These are phyloP conservation scores for Oceanodroma tethys DNA, from an alignment of 2,113 vertebrate species.

Conservation along the genomic window DNA sequence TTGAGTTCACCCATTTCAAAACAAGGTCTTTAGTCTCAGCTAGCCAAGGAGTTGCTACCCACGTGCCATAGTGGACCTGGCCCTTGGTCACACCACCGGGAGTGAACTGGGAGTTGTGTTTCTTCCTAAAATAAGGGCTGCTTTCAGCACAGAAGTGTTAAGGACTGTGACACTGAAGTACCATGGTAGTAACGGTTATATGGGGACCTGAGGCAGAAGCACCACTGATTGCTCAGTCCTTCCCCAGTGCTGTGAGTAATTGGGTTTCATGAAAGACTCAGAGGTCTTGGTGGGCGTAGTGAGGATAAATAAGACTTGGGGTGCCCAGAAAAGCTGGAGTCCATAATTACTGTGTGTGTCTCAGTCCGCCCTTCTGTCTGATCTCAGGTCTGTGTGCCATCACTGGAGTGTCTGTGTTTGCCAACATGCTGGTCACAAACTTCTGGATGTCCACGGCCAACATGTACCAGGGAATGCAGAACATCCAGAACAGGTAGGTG, in stretches of 20 bases:
- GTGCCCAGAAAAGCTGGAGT: not conserved
- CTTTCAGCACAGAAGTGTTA: not conserved
- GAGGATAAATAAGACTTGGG: not conserved
- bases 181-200: not conserved
- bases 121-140: not conserved
- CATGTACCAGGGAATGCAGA: constrained; percentile 71
- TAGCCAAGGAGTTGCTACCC: not conserved
- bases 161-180: not conserved
- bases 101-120: not conserved
- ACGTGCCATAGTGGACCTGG: not conserved
- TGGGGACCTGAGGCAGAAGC: not conserved
- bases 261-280: not conserved
- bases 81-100: not conserved
- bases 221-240: not conserved
- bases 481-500: constrained; percentile 76
- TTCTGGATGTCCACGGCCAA: constrained; percentile 82
- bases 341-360: not conserved
- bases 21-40: not conserved
- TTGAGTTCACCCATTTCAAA: not conserved
- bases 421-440: constrained; percentile 90
- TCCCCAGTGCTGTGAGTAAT: not conserved
- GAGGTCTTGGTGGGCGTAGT: not conserved
- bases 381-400: constrained; percentile 83
- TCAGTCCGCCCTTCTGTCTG: not conserved
- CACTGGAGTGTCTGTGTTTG: constrained; percentile 87